Percentiles rank a stretch among this genome's conserved stretches.
Evolutionary conservation across 2,797 vertebrate species (phyloP).

Genomic region (Pteronotus mesoamericanus): DNA sequence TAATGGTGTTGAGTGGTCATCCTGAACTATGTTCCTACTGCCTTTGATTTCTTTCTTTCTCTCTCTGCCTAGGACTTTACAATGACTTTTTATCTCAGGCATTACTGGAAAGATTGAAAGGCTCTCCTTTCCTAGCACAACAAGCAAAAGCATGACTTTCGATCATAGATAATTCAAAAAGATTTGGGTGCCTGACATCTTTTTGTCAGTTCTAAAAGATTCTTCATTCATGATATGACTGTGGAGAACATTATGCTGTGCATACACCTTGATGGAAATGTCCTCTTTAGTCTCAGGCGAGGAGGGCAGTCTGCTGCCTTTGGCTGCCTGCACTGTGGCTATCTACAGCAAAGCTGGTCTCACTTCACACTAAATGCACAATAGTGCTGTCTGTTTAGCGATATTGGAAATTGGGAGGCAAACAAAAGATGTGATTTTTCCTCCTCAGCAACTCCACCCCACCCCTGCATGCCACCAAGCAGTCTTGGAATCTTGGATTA

Average conservation of each 20-base stretch:
- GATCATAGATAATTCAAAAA: constrained; percentile 92
- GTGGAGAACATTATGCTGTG: constrained; percentile 94
- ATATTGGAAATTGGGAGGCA: not conserved
- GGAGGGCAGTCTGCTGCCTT: not conserved
- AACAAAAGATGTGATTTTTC: not conserved
- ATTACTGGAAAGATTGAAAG: constrained; percentile 96
- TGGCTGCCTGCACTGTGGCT: fast-evolving
- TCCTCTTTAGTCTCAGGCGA: constrained; percentile 94
- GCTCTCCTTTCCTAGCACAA: constrained; percentile 91
- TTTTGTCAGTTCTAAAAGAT: constrained; percentile 96
- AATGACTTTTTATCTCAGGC: constrained; percentile 94
- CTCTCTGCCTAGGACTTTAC: constrained; percentile 89
- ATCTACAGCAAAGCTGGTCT: not conserved
- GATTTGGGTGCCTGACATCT: constrained; percentile 88
- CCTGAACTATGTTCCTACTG: not conserved
- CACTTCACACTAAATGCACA: not conserved
- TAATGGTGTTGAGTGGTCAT: not conserved
- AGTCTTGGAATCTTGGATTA: not conserved
- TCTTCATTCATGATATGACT: constrained; percentile 94
- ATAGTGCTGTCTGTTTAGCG: not conserved
- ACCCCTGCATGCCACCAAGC: not conserved
- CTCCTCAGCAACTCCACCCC: not conserved
- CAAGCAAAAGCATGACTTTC: constrained; percentile 94
- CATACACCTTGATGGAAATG: constrained; percentile 90
- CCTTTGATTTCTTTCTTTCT: constrained; percentile 51